phyloP scores from a whole-genome alignment of 2,888 invertebrate species.

The Mythimna lalbum region DNA sequence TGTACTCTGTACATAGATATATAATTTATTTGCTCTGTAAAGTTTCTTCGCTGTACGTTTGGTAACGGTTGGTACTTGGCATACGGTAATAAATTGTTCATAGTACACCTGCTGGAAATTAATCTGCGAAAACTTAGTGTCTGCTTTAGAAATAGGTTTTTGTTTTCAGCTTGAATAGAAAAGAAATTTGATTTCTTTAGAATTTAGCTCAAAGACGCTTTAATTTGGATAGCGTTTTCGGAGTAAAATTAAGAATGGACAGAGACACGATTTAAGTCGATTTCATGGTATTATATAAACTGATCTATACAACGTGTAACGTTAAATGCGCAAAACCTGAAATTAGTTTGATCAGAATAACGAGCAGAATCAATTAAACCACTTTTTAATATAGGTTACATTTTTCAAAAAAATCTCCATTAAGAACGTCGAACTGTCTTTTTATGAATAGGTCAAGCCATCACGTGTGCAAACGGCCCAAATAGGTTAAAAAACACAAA shows the following conservation, averaged over 20 bases:
- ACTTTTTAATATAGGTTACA: no score
- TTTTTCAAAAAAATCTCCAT: no score
- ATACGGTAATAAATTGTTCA: constrained; percentile 52
- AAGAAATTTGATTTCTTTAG: constrained; percentile 4
- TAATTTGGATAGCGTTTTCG: not conserved
- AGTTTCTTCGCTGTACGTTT: constrained; percentile 61
- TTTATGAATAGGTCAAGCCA: no score
- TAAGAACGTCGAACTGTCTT: no score
- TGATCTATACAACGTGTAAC: no score
- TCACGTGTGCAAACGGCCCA: no score
- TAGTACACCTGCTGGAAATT: constrained; percentile 58
- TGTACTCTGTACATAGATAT: constrained; percentile 45
- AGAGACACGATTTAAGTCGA: not conserved
- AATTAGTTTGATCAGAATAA: no score
- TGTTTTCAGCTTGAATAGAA: constrained; percentile 30
- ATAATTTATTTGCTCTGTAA: constrained; percentile 62
- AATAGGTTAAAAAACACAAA: no score
- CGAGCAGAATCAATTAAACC: no score
- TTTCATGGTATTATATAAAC: not conserved
- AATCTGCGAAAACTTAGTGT: constrained; percentile 43
- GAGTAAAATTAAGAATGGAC: not conserved
- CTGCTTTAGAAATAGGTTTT: constrained; percentile 26
- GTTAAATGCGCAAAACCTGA: no score
- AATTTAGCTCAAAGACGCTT: not conserved
- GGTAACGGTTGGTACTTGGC: constrained; percentile 48